Base-by-base conservation (phyloP, 2,113 vertebrate genomes). In the Pithys albifrons region DNA sequence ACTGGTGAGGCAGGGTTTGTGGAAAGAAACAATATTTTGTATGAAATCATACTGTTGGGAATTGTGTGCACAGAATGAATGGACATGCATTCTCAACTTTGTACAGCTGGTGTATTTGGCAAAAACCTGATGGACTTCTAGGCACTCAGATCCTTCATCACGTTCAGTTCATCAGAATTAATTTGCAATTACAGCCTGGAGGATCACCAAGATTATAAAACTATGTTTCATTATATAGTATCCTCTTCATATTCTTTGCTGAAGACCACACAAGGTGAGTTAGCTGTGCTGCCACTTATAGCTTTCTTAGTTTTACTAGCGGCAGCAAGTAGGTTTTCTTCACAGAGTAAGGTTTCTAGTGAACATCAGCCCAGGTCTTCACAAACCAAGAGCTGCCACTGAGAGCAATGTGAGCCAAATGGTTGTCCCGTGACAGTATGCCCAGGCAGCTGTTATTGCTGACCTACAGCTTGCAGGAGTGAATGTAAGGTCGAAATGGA, bases 71-170 rank as follows among this genome's bases (percentile, higher is more conserved):
- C 85, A 74, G 64, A 93, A 88, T 57, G 78, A 89, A 93, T 41
- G 49, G 82, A 41, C 62, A 52, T 64, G 14, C 37, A 72, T 93
- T 93, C 88, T 95, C 2, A 10, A 62, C 67, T 89, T 52, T 8
- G 75, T 93, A 88, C 81, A 93, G 90, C 67, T 94, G 82, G 71
- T 89, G 43, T 69, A 72, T 94, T 85, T 91, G 87, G 57, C 71
- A 45, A 87, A 95, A 96, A 97, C 27, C 77, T 83, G 90, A 90
- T 82, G 90, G 91, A 89, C 35, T 88, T 91, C 66, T 82, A 58
- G 79, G 85, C 2, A 25, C 65, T 91, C 61, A 85, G 85, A 61
- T 39, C 35, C 39, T 94, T 95, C 48, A 65, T 78, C 61, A 48
- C 3, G 0, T 87, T 95, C 72, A 74, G 70, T 78, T 91, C 51